Conservation (phyloP, 2,113 vertebrate species). For the Colossoma macropomum region DNA sequence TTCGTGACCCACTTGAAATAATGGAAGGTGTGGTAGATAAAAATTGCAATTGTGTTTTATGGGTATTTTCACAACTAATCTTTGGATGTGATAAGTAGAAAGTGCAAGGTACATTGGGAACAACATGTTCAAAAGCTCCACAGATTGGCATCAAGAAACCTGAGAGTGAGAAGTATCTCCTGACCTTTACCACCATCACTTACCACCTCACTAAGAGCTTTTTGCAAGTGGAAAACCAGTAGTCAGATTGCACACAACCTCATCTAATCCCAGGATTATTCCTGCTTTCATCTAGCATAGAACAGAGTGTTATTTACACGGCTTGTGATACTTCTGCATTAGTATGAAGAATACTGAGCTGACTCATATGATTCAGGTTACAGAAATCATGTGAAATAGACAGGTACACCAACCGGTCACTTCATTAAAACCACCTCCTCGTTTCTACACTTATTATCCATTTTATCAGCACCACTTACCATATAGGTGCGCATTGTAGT, state of each 20-base stretch:
- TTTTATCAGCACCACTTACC: no score
- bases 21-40: slow-evolving; percentile 19
- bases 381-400: no score
- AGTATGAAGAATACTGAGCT: not conserved
- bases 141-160: not conserved
- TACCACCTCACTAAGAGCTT: not conserved
- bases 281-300: not conserved
- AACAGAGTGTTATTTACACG: not conserved
- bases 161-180: not conserved
- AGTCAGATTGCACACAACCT: not conserved
- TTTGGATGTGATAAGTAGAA: slow-evolving; percentile 37
- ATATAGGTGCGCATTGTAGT: no score
- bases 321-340: not conserved
- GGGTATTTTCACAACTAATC: slow-evolving; percentile 27
- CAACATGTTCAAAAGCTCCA: not conserved
- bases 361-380: no score
- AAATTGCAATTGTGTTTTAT: slow-evolving; percentile 46
- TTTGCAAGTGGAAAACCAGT: not conserved
- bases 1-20: not conserved
- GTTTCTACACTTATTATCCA: no score
- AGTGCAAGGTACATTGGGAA: not conserved
- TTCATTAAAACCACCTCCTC: no score
- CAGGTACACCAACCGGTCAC: no score
- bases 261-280: not conserved
- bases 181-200: not conserved